Evolutionary conservation across 2,888 invertebrate species (phyloP).

Genomic region (Acleris literana): DNA sequence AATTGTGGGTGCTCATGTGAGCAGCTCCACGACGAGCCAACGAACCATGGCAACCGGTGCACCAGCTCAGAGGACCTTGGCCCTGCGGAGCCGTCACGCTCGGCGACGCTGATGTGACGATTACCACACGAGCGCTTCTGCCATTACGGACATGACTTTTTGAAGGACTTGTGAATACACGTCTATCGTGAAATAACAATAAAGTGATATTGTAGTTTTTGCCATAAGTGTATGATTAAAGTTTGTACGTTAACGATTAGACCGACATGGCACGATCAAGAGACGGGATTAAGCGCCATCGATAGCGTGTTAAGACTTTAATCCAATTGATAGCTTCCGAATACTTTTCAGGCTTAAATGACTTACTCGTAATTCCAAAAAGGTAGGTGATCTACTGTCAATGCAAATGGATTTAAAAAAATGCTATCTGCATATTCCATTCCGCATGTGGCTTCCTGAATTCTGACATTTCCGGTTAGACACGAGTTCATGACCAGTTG

Average conservation of each 20-base stretch:
- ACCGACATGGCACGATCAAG: background rate
- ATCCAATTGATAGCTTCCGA: constrained; percentile 24
- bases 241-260: too few relatives aligned
- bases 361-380: background rate
- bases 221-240: too few relatives aligned
- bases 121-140: constrained; percentile 1
- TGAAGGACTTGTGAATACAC: too few relatives aligned
- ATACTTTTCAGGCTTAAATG: constrained; percentile 4
- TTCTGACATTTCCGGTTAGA: constrained; percentile 16
- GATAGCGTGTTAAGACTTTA: constrained; percentile 27
- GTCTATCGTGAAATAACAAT: too few relatives aligned
- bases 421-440: background rate
- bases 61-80: constrained; percentile 28
- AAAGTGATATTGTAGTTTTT: too few relatives aligned
- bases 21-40: constrained; percentile 5
- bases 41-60: constrained; percentile 24
- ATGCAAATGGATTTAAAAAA: background rate
- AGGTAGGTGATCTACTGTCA: background rate
- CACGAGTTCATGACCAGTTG: constrained; percentile 12
- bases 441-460: constrained; percentile 7
- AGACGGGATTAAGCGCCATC: constrained; percentile 16
- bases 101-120: constrained; percentile 2
- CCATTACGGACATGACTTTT: too few relatives aligned
- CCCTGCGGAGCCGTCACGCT: constrained; percentile 25
- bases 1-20: background rate